These are phyloP conservation scores for Sialia sialis DNA, from an alignment of 2,113 vertebrate species.

Conservation along the genomic window DNA sequence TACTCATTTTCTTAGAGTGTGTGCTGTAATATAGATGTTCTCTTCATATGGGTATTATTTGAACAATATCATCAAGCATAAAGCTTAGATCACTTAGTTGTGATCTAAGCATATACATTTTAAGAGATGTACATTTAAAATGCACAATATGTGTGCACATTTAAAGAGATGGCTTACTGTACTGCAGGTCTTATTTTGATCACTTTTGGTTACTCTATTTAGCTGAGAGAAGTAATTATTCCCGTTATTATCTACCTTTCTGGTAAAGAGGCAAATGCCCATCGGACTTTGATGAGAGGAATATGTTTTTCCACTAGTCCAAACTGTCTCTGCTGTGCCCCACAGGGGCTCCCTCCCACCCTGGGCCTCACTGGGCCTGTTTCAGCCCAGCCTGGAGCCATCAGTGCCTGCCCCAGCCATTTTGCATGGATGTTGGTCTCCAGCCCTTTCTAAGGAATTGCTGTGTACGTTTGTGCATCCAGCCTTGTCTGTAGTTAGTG, in stretches of 20 bases:
- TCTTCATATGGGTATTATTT: not conserved
- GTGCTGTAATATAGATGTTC: not conserved
- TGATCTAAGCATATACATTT: not conserved
- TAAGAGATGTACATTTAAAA: not conserved
- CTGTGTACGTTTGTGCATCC: not conserved
- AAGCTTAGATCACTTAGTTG: not conserved
- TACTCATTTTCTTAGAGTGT: not conserved
- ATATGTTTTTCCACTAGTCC: not conserved
- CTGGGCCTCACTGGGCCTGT: not conserved
- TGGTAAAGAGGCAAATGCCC: not conserved
- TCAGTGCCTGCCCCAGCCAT: not conserved
- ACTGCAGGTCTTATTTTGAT: not conserved
- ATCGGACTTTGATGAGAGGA: not conserved
- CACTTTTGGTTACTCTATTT: not conserved
- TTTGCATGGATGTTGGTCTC: not conserved
- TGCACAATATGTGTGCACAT: not conserved
- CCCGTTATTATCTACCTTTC: not conserved
- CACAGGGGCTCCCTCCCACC: fast-evolving
- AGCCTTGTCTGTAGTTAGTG: not conserved
- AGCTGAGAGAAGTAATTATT: not conserved
- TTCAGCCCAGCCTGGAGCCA: not conserved
- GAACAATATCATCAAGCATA: not conserved
- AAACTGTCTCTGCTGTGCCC: not conserved
- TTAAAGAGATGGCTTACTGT: not conserved
- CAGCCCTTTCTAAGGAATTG: not conserved